phyloP scores from a whole-genome alignment of 2,797 vertebrate genomes.

The Vipera ursinii region DNA sequence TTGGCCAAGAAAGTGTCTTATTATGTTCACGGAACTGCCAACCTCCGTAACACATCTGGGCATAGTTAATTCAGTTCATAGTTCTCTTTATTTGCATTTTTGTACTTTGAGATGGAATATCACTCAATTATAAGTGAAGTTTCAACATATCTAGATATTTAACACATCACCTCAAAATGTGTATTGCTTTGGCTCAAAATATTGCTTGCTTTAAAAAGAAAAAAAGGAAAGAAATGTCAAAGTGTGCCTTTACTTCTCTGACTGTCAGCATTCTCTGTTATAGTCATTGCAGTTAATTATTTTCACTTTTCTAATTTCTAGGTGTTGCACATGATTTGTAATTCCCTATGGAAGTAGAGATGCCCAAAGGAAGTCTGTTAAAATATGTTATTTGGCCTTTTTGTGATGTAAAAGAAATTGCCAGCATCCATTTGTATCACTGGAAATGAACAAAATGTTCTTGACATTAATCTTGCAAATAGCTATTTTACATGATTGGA shows the following conservation, averaged over 20 bases:
- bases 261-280: conserved; percentile 52
- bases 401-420: conserved; percentile 55
- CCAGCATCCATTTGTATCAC: conserved; percentile 61
- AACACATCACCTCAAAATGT: neutral
- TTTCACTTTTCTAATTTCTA: conserved; percentile 57
- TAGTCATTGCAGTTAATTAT: conserved; percentile 46
- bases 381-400: conserved; percentile 66
- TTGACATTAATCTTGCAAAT: conserved; percentile 62
- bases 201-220: conserved; percentile 44
- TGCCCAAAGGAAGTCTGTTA: conserved; percentile 67
- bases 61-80: neutral
- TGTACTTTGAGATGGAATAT: conserved; percentile 15
- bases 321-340: conserved; percentile 63
- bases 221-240: conserved; percentile 15
- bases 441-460: conserved; percentile 44
- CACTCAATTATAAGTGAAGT: conserved; percentile 10
- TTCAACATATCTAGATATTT: conserved; percentile 37
- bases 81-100: conserved; percentile 18
- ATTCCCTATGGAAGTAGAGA: conserved; percentile 64
- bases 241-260: conserved; percentile 43
- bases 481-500: conserved; percentile 36
- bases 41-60: neutral
- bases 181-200: conserved; percentile 49
- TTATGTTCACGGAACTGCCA: neutral
- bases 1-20: neutral